Evolutionary conservation across 2,113 vertebrate genomes (phyloP).

Genomic region (Octodon degus): DNA sequence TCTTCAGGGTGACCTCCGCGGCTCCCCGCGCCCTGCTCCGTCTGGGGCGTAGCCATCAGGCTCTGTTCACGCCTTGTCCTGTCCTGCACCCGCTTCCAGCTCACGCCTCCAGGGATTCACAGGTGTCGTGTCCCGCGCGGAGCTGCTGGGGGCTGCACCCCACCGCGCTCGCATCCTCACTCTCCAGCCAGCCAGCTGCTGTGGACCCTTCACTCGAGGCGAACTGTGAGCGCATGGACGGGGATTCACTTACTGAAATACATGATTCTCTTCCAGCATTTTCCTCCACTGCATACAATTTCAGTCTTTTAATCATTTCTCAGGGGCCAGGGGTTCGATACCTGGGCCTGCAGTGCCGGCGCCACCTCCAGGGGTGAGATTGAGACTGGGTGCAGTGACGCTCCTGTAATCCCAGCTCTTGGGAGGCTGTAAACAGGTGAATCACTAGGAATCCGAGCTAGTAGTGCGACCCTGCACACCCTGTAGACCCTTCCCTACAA

Average conservation of each 20-base stretch:
- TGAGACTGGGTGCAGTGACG: no score
- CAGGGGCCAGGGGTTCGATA: no score
- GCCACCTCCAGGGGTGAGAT: no score
- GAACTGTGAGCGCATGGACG: background rate
- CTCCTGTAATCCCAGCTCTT: no score
- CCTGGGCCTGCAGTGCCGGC: no score
- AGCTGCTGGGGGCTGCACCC: background rate
- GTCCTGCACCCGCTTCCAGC: background rate
- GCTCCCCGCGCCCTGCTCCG: rapidly evolving
- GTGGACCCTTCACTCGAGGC: background rate
- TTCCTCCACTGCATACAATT: background rate
- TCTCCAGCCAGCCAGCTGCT: background rate
- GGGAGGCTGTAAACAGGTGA: no score
- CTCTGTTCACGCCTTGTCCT: no score
- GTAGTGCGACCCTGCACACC: no score
- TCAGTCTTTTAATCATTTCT: background rate
- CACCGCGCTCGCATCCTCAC: background rate
- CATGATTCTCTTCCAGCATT: background rate
- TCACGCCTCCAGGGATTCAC: background rate
- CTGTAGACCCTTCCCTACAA: no score
- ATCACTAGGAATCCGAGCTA: no score
- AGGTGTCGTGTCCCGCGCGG: background rate
- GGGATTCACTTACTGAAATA: background rate
- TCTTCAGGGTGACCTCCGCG: background rate
- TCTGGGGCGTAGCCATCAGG: background rate